phyloP scores from a whole-genome alignment of 2,113 vertebrate species.

The Sapajus apella region DNA sequence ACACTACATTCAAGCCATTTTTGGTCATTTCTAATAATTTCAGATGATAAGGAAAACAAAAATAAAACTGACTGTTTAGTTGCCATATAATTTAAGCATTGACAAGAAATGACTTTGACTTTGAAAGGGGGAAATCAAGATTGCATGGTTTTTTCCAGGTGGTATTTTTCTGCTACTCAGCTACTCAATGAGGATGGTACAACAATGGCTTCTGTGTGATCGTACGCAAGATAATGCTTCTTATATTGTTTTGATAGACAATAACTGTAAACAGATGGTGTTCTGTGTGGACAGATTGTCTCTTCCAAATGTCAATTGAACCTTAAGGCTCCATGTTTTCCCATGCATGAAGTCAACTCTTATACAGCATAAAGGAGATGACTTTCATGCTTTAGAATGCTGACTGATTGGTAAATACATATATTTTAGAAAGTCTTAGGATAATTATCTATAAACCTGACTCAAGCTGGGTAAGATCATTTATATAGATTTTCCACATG shows the following conservation, averaged over 20 bases:
- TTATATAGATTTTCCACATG: background rate
- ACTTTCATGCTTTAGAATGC: background rate
- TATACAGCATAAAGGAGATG: slow-evolving; percentile 25
- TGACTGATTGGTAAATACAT: background rate
- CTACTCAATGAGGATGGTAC: background rate
- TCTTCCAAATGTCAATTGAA: slow-evolving; percentile 23
- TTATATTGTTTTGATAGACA: background rate
- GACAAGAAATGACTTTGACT: background rate
- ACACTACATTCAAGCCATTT: background rate
- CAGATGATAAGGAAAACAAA: background rate
- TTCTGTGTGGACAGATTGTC: background rate
- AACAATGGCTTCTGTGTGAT: background rate
- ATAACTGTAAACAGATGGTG: background rate
- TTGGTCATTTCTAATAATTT: background rate
- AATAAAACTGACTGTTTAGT: background rate
- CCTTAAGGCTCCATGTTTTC: slow-evolving; percentile 12
- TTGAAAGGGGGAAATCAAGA: background rate
- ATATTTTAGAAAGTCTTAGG: background rate
- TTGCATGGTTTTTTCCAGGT: background rate
- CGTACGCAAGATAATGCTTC: slow-evolving; percentile 6
- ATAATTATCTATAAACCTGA: background rate
- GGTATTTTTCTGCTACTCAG: slow-evolving; percentile 41
- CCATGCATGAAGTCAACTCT: background rate
- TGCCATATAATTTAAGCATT: background rate
- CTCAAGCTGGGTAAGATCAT: background rate